Conservation (phyloP, 2,888 invertebrate genomes). For the Leptopilina myrica region DNA sequence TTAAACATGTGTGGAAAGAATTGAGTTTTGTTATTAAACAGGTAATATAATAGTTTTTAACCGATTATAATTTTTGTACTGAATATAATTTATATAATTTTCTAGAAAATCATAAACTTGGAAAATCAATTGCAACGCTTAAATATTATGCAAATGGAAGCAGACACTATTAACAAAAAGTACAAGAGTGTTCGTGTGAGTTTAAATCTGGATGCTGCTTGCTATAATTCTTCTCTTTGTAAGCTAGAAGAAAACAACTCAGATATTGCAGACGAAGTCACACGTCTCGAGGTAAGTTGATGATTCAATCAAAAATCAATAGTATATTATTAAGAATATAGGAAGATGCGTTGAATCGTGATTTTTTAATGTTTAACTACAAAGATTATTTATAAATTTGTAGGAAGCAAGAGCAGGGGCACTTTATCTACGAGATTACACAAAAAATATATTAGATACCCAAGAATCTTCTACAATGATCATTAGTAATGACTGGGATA, state of each 20-base stretch:
- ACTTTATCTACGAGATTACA: slow-evolving; percentile 83
- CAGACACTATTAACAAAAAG: neutral
- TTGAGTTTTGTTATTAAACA: too few species aligned
- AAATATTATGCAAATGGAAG: neutral
- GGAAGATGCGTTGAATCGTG: too few species aligned
- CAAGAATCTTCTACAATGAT: slow-evolving; percentile 85
- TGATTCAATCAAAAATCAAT: too few species aligned
- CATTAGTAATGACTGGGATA: slow-evolving; percentile 82
- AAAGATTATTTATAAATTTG: slow-evolving; percentile 9
- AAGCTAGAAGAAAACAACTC: neutral
- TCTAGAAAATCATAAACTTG: neutral
- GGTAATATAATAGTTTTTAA: too few species aligned
- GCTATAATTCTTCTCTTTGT: neutral
- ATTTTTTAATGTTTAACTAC: too few species aligned
- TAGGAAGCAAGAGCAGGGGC: slow-evolving; percentile 86
- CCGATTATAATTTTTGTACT: too few species aligned
- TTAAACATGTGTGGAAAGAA: too few species aligned
- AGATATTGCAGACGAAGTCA: neutral
- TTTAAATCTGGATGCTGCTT: neutral
- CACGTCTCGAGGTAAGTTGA: neutral
- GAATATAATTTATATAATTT: too few species aligned
- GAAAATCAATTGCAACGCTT: neutral
- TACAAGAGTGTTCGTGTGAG: neutral
- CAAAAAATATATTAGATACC: slow-evolving; percentile 82
- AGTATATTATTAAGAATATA: too few species aligned